Evolutionary conservation across 2,888 invertebrate species (phyloP).

Genomic region (Drosophila austrosaltans): DNA sequence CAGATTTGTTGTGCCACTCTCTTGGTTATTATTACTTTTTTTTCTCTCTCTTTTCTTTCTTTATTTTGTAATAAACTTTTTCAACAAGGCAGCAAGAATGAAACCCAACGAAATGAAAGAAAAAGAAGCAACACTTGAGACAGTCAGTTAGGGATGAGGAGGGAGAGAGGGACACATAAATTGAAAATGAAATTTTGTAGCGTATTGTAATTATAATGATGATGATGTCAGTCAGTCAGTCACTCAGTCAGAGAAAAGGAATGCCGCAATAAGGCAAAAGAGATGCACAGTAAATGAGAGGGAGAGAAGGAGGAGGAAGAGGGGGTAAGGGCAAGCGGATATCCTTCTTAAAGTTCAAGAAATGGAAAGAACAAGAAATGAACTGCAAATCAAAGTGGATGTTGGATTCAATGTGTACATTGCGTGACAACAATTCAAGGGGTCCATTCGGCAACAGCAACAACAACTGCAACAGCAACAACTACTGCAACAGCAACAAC

Average conservation of each 20-base stretch:
- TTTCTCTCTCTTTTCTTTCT: conserved; percentile 17
- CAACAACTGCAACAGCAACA: conserved; percentile 13
- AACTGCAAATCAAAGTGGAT: conserved; percentile 28
- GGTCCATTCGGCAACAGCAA: conserved; percentile 17
- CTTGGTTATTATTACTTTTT: too few species aligned
- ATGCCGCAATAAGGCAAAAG: conserved; percentile 24
- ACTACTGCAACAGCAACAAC: conserved; percentile 19
- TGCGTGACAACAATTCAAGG: conserved; percentile 22
- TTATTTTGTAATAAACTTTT: conserved; percentile 49
- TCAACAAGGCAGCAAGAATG: conserved; percentile 38
- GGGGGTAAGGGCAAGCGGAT: conserved; percentile 56
- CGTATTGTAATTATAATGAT: conserved; percentile 62
- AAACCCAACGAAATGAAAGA: conserved; percentile 32
- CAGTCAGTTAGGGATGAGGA: conserved; percentile 19
- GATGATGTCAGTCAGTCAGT: conserved; percentile 63
- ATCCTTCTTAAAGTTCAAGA: conserved; percentile 66
- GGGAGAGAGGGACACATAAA: background rate
- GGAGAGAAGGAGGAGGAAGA: conserved; percentile 23
- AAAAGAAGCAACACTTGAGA: conserved; percentile 54
- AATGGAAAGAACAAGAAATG: conserved; percentile 23
- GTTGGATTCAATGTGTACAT: conserved; percentile 20
- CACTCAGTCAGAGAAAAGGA: conserved; percentile 6
- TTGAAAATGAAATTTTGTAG: conserved; percentile 49
- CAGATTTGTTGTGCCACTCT: background rate
- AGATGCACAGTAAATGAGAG: conserved; percentile 10